phyloP scores from a whole-genome alignment of 2,888 invertebrate genomes.

The Trichogramma dendrolimi region DNA sequence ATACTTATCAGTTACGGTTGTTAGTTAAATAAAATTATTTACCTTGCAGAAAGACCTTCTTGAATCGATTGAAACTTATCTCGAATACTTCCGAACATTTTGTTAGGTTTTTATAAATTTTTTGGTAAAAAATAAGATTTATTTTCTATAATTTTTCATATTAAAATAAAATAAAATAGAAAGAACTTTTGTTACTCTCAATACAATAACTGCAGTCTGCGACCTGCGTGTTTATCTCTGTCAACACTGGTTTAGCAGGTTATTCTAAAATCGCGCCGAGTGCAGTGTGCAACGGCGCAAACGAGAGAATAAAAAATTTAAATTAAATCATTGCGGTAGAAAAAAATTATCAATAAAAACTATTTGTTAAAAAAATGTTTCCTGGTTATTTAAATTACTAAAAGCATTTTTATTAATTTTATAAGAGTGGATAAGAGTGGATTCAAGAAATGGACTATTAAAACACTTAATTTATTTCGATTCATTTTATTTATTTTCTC shows the following conservation, averaged over 20 bases:
- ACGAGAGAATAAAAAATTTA: too few relatives aligned
- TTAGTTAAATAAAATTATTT: slow-evolving; percentile 18
- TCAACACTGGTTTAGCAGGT: too few relatives aligned
- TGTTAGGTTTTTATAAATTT: slow-evolving; percentile 6
- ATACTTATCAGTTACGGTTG: neutral
- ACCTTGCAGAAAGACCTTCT: slow-evolving; percentile 51
- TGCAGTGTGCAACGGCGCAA: too few relatives aligned
- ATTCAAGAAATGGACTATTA: neutral
- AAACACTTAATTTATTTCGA: slow-evolving; percentile 1
- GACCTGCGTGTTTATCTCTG: too few relatives aligned
- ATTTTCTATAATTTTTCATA: too few relatives aligned
- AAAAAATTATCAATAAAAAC: too few relatives aligned
- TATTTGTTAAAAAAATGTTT: too few relatives aligned
- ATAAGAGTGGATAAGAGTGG: neutral
- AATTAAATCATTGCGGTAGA: too few relatives aligned
- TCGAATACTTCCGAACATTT: slow-evolving; percentile 47
- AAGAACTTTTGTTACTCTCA: too few relatives aligned
- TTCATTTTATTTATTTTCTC: slow-evolving; percentile 42
- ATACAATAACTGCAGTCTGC: too few relatives aligned
- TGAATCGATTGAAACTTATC: slow-evolving; percentile 49
- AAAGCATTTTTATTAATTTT: neutral
- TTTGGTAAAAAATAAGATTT: neutral
- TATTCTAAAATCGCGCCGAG: too few relatives aligned
- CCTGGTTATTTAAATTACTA: neutral
- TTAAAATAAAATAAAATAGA: too few relatives aligned